These are phyloP conservation scores for Otis tarda DNA, from an alignment of 2,113 vertebrate genomes.

Conservation along the genomic window DNA sequence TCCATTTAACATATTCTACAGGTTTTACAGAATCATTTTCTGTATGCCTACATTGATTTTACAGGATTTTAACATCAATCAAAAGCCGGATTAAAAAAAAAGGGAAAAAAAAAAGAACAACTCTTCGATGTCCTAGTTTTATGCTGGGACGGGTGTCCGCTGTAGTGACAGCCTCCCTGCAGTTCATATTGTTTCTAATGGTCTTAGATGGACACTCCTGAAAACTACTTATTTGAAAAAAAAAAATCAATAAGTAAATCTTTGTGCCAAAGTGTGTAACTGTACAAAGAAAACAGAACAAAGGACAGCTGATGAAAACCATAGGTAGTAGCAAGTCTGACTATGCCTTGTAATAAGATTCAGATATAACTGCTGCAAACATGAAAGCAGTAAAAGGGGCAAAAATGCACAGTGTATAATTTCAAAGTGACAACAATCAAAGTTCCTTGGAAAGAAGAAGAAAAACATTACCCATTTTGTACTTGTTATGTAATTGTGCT, in stretches of 20 bases:
- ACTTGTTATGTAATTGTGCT: conserved; percentile 50
- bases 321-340: conserved; percentile 25
- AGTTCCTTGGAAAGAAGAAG: conserved; percentile 14
- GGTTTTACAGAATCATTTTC: neutral
- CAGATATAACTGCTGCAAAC: conserved; percentile 16
- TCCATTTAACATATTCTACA: neutral
- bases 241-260: conserved; percentile 28
- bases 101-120: neutral
- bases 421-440: conserved; percentile 28
- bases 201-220: neutral
- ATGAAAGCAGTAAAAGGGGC: conserved; percentile 49
- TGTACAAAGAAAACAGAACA: conserved; percentile 30
- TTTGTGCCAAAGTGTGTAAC: neutral
- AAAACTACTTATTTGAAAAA: conserved; percentile 32
- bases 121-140: neutral
- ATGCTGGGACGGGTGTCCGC: neutral
- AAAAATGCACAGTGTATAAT: neutral
- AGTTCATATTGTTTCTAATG: neutral
- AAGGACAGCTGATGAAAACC: conserved; percentile 18
- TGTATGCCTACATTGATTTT: neutral
- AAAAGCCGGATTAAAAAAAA: neutral
- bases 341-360: conserved; percentile 13
- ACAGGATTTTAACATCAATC: neutral
- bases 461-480: neutral
- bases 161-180: neutral